Evolutionary conservation across 2,797 vertebrate genomes (phyloP).

Genomic region (Etheostoma perlongum): DNA sequence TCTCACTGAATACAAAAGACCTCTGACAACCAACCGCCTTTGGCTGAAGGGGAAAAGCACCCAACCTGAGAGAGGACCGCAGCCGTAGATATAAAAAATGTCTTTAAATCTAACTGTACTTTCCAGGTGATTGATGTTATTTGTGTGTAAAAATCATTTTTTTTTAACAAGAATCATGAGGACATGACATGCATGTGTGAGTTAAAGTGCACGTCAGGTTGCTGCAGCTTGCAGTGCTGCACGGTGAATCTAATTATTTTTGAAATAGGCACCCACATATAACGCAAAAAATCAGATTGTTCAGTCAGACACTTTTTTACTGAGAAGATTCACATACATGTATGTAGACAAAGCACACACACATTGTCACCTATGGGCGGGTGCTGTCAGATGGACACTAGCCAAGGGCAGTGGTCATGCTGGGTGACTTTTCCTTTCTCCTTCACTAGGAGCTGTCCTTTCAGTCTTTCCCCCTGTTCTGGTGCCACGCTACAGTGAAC

Average conservation of each 20-base stretch:
- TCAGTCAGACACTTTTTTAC: slow-evolving; percentile 18
- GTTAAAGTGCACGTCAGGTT: slow-evolving; percentile 13
- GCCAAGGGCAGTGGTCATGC: slow-evolving; percentile 75
- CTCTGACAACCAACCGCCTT: slow-evolving; percentile 62
- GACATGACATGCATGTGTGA: background rate
- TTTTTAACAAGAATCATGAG: slow-evolving; percentile 15
- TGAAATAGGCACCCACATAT: slow-evolving; percentile 33
- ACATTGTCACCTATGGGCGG: slow-evolving; percentile 34
- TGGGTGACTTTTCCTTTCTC: slow-evolving; percentile 72
- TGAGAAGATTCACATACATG: slow-evolving; percentile 14
- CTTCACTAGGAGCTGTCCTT: slow-evolving; percentile 54
- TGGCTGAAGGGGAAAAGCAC: slow-evolving; percentile 57
- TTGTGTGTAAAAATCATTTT: slow-evolving; percentile 12
- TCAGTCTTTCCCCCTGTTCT: slow-evolving; percentile 28
- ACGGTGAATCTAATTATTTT: slow-evolving; percentile 44
- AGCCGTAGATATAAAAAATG: background rate
- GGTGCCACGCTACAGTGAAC: slow-evolving; percentile 61
- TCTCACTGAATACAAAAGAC: slow-evolving; percentile 76
- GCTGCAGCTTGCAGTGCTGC: slow-evolving; percentile 33
- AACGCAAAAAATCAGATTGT: slow-evolving; percentile 30
- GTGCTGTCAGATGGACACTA: slow-evolving; percentile 65
- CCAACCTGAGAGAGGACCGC: slow-evolving; percentile 41
- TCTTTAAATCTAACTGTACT: background rate
- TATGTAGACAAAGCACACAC: slow-evolving; percentile 37
- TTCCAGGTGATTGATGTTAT: background rate